Conservation (phyloP, 1,140 invertebrate species). For the Dryas iulia region DNA sequence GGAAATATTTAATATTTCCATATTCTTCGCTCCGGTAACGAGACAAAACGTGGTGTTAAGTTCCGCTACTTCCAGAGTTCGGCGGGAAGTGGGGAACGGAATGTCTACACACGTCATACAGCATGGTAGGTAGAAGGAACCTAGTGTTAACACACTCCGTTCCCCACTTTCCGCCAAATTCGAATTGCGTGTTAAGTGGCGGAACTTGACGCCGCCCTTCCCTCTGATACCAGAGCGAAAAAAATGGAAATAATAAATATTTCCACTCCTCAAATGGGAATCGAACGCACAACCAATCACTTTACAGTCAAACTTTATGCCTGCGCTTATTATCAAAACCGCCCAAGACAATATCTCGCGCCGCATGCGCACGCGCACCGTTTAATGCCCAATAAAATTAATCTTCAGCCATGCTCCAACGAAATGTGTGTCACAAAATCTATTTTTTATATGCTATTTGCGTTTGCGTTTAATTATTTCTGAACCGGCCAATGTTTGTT, state of each 20-base stretch:
- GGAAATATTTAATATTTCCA: too few species aligned
- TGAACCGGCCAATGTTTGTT: slow-evolving; percentile 39
- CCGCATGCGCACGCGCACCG: slow-evolving; percentile 16
- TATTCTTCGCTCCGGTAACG: too few species aligned
- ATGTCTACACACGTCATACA: neutral
- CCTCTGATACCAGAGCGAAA: too few species aligned
- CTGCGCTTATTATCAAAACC: neutral
- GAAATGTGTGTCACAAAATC: slow-evolving; percentile 64
- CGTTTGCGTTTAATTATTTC: slow-evolving; percentile 57
- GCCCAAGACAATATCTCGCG: neutral
- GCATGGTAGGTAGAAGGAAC: neutral
- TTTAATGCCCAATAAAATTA: slow-evolving; percentile 45
- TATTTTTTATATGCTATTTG: slow-evolving; percentile 57
- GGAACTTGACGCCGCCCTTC: too few species aligned
- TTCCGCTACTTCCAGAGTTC: too few species aligned
- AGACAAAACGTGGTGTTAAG: too few species aligned
- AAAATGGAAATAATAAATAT: neutral
- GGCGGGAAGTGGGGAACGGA: too few species aligned
- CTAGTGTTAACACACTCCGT: neutral
- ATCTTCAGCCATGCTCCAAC: slow-evolving; percentile 37
- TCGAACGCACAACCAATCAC: neutral
- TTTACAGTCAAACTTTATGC: too few species aligned
- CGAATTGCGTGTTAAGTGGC: neutral
- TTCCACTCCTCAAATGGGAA: neutral
- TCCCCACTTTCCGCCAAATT: neutral